These are phyloP conservation scores for Euschistus heros DNA, from an alignment of 1,140 invertebrate genomes.

Conservation along the genomic window DNA sequence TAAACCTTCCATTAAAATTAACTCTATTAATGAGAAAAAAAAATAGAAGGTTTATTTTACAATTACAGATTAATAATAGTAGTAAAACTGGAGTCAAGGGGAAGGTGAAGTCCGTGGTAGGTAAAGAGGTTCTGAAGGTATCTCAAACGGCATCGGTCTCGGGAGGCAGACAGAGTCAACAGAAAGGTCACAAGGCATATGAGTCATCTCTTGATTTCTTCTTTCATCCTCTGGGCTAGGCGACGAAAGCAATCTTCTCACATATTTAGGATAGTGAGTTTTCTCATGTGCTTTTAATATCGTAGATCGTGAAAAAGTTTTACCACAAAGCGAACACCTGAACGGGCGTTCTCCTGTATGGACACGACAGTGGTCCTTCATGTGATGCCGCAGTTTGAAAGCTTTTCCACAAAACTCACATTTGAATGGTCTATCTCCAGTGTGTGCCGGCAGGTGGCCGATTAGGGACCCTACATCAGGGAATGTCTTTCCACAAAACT, in stretches of 20 bases:
- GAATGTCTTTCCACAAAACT: constrained; percentile 82
- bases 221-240: constrained; percentile 66
- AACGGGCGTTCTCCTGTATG: constrained; percentile 84
- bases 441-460: constrained; percentile 74
- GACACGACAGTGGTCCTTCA: constrained; percentile 86
- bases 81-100: constrained; percentile 25
- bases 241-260: constrained; percentile 72
- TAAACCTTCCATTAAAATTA: no score
- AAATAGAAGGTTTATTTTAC: neutral
- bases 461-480: constrained; percentile 76
- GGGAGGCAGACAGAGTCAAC: constrained; percentile 30
- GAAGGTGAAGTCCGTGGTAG: constrained; percentile 26
- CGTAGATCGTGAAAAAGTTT: constrained; percentile 78
- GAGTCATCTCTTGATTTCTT: constrained; percentile 26
- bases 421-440: constrained; percentile 77
- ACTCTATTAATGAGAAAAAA: neutral
- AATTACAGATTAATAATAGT: constrained; percentile 2
- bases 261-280: constrained; percentile 81
- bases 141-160: constrained; percentile 24
- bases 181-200: constrained; percentile 30
- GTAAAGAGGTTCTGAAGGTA: constrained; percentile 22
- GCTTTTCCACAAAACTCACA: constrained; percentile 85
- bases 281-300: constrained; percentile 85
- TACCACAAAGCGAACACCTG: constrained; percentile 74
- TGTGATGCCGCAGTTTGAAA: constrained; percentile 79